Conservation (phyloP, 2,797 vertebrate genomes). For the Notamacropus eugenii region DNA sequence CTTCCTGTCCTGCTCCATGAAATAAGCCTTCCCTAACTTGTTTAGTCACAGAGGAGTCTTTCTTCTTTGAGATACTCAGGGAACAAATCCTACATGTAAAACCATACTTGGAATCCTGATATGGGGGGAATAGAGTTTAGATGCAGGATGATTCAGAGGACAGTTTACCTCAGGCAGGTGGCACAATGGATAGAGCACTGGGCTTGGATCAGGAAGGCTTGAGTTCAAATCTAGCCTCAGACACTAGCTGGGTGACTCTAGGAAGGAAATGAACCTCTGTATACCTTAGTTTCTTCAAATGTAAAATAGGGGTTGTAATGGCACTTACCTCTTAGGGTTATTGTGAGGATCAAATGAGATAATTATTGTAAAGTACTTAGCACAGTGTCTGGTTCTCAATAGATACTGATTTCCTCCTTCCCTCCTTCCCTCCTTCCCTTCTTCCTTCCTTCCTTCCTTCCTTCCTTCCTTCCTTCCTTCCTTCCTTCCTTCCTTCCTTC, state of each 20-base stretch:
- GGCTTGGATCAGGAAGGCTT: background rate
- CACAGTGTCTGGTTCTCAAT: background rate
- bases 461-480: background rate
- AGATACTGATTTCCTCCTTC: background rate
- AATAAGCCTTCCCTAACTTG: background rate
- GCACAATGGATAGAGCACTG: background rate
- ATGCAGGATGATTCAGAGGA: background rate
- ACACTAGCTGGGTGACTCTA: background rate
- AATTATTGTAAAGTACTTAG: background rate
- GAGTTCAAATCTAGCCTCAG: background rate
- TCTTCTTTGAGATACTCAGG: background rate
- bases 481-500: background rate
- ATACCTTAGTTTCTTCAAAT: background rate
- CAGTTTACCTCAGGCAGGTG: background rate
- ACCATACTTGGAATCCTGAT: background rate
- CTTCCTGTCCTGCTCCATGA: background rate
- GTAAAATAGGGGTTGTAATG: background rate
- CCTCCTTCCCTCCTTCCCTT: too few species aligned
- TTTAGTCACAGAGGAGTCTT: background rate
- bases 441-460: too few species aligned
- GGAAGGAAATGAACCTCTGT: background rate
- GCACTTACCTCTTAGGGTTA: background rate
- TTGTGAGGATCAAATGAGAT: background rate
- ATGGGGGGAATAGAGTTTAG: background rate
- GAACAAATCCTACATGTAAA: background rate